Evolutionary conservation across 2,797 vertebrate genomes (phyloP).

Genomic region (Sus cebifrons): DNA sequence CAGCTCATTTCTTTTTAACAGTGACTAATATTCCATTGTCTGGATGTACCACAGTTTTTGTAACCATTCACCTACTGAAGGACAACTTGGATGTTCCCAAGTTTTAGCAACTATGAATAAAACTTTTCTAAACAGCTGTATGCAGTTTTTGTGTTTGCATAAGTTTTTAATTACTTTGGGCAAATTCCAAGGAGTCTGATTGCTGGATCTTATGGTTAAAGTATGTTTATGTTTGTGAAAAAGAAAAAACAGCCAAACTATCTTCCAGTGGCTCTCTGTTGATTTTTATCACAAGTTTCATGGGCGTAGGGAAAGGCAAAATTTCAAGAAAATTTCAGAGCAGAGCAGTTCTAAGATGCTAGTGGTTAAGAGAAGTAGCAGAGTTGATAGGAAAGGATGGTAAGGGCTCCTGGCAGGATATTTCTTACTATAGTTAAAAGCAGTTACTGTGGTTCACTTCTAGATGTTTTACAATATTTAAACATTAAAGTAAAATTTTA

Average conservation of each 20-base stretch:
- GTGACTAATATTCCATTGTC: neutral
- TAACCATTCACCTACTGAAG: neutral
- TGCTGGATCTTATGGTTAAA: neutral
- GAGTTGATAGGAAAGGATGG: neutral
- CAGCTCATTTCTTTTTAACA: neutral
- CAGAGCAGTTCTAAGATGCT: neutral
- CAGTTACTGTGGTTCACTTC: neutral
- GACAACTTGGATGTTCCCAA: neutral
- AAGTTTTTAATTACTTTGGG: neutral
- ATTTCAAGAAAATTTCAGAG: neutral
- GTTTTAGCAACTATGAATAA: neutral
- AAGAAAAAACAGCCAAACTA: neutral
- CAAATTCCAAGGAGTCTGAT: neutral
- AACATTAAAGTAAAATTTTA: conserved; percentile 19
- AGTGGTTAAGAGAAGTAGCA: neutral
- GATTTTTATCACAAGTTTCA: neutral
- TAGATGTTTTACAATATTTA: neutral
- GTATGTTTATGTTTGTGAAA: neutral
- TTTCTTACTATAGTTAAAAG: conserved; percentile 7
- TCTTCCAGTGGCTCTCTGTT: neutral
- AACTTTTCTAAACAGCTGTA: neutral
- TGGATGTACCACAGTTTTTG: too few relatives aligned
- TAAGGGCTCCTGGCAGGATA: neutral
- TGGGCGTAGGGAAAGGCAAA: neutral
- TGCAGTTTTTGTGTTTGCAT: neutral